Evolutionary conservation across 1,140 invertebrate genomes (phyloP), one percentile per base, ranked within the genome.

Genomic region (Drosophila busckii): DNA sequence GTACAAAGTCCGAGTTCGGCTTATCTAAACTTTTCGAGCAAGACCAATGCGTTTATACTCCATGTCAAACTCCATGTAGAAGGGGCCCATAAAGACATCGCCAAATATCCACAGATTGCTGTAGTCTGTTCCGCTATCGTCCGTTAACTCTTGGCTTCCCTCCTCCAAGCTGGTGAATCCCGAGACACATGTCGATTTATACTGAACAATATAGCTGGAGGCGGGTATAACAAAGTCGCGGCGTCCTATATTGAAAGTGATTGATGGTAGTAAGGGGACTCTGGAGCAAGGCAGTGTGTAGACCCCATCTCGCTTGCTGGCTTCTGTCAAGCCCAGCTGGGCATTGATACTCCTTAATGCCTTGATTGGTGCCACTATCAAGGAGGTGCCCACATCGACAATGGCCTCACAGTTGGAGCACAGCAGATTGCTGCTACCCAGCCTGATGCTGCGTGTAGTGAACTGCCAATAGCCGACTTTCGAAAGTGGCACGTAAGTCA

Each of bases 391-490:
- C 58, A 97, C 98, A 88, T 99, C 98, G 34, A 97, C 96, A 88
- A 99, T 98, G 29, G 96, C 97, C 88, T 96, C 88, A 82, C 96
- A 98, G 7, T 94, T 93, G 3, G 13, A 3, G 86, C 88, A 68
- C 86, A 94, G 91, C 1, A 59, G 61, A 23, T 88, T 76, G 0
- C 88, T 88, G 19, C 86, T 88, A 42, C 49, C 67, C 52, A 20
- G 94, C 68, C 9, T 88, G 89, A 80, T 98, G 8, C 34, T 42
- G 2, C n/a, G 95, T 92, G 99, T 94, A 67, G 90, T 91, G 88
- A 99, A 98, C 90, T 99, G 96, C 98, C 98, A 99, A 88, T 99
- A 99, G 19, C 92, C 94, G 89, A 96, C 90, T 42, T 90, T 90
- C 53, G 92, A 92, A 0, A 99, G 94, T 17, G 93, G 91, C 28